Evolutionary conservation across 2,888 invertebrate species (phyloP).

Genomic region (Arctia plantaginis): DNA sequence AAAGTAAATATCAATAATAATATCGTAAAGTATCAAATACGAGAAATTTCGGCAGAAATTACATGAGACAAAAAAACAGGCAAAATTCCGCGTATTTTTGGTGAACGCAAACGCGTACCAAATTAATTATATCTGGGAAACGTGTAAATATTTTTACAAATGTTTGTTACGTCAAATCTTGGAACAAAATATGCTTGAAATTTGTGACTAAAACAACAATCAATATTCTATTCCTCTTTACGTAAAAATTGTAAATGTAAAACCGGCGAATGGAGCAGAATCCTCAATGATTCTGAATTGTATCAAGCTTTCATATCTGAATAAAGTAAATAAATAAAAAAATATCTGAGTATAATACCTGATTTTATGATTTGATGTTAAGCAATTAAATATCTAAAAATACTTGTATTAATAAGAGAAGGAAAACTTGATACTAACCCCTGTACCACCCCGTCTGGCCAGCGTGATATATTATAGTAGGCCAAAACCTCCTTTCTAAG

Average conservation of each 20-base stretch:
- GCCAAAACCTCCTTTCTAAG: too few relatives aligned
- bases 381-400: slow-evolving; percentile 34
- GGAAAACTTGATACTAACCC: too few relatives aligned
- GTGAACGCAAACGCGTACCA: slow-evolving; percentile 11
- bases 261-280: slow-evolving; percentile 51
- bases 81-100: slow-evolving; percentile 1
- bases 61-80: slow-evolving; percentile 5
- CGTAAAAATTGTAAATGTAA: slow-evolving; percentile 56
- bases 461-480: too few relatives aligned
- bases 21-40: slow-evolving; percentile 28
- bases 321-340: too few relatives aligned
- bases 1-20: slow-evolving; percentile 30
- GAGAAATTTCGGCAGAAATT: slow-evolving; percentile 18
- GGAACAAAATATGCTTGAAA: slow-evolving; percentile 39
- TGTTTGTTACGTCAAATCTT: slow-evolving; percentile 16
- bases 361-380: slow-evolving; percentile 39
- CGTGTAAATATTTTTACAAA: slow-evolving; percentile 34
- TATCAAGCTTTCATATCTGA: slow-evolving; percentile 32
- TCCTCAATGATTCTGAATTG: slow-evolving; percentile 55
- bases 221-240: slow-evolving; percentile 59
- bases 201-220: slow-evolving; percentile 40
- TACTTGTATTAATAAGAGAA: background rate
- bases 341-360: slow-evolving; percentile 23
- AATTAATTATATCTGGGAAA: slow-evolving; percentile 25
- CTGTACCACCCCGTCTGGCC: too few relatives aligned